Evolutionary conservation across 2,888 invertebrate genomes (phyloP).

Genomic region (Torymus tubicola): DNA sequence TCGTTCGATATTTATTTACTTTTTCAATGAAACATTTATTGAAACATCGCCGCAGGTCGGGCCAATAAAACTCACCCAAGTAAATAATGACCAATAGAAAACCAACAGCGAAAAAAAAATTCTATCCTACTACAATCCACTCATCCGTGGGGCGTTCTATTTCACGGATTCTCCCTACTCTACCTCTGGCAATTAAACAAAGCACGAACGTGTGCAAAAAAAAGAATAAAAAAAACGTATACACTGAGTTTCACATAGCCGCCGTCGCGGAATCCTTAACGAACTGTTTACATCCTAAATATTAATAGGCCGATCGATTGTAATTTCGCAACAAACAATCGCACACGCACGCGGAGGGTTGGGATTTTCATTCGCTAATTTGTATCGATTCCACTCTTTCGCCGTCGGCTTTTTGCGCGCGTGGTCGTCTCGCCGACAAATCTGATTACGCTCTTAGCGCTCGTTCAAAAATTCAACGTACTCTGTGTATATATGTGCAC

Average conservation of each 20-base stretch:
- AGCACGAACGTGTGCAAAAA: not conserved
- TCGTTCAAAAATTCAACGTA: constrained; percentile 32
- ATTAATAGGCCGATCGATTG: constrained; percentile 42
- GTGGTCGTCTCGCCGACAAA: constrained; percentile 19
- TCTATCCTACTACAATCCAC: too few species aligned
- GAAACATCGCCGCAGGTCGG: too few species aligned
- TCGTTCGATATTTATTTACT: too few species aligned
- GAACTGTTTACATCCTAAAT: constrained; percentile 51
- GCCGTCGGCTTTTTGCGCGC: not conserved
- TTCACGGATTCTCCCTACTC: too few species aligned
- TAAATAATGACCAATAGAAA: too few species aligned
- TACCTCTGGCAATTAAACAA: too few species aligned
- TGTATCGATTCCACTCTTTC: constrained; percentile 23
- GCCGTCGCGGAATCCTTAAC: constrained; percentile 22
- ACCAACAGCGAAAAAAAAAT: too few species aligned
- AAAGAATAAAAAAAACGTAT: not conserved
- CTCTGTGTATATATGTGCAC: not conserved
- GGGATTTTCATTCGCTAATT: constrained; percentile 33
- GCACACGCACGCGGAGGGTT: not conserved
- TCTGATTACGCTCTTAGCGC: constrained; percentile 32
- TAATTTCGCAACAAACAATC: constrained; percentile 38
- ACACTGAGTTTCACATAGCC: constrained; percentile 6
- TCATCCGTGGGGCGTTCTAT: too few species aligned
- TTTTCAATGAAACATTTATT: too few species aligned
- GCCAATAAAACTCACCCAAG: too few species aligned